phyloP scores from a whole-genome alignment of 2,113 vertebrate genomes.

The human (Homo sapiens) region GRCh38 chr9:19119001-19119500 shows the following conservation, averaged over 20 bases:
- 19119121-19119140: neutral
- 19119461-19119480: neutral
- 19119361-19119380: neutral
- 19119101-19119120: neutral
- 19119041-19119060: neutral
- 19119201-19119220: neutral
- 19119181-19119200: neutral
- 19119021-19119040: neutral
- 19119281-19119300: neutral
- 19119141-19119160: neutral
- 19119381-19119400: neutral
- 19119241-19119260: neutral
- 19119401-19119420: neutral
- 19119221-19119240: neutral
- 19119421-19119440: neutral
- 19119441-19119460: neutral
- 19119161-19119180: neutral
- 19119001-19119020: neutral
- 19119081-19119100: neutral
- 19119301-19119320: neutral
- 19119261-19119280: neutral
- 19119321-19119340: neutral
- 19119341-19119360: too few relatives aligned
- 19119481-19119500: neutral
- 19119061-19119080: neutral